Evolutionary conservation across 1,140 invertebrate species (phyloP).

Genomic region (Aphidius ervi): DNA sequence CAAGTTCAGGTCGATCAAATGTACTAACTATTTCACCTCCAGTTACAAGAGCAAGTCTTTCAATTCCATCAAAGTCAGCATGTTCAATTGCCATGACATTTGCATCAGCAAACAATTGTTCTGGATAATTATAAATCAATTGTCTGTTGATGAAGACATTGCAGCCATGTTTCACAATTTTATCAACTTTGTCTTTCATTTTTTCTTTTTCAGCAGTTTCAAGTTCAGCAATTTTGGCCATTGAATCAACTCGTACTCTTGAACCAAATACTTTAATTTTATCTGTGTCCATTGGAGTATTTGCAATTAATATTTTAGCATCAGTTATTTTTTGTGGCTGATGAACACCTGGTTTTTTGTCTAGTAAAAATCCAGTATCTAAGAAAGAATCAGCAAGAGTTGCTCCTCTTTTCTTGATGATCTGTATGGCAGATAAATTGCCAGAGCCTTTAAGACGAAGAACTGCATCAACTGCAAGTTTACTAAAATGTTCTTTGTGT

Average conservation of each 20-base stretch:
- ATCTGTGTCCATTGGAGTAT: constrained; percentile 99
- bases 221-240: constrained; percentile 97
- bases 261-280: constrained; percentile 99
- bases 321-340: constrained; percentile 74
- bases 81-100: constrained; percentile 99
- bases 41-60: constrained; percentile 92
- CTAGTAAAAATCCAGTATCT: constrained; percentile 96
- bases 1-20: constrained; percentile 88
- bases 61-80: constrained; percentile 99
- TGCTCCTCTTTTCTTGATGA: constrained; percentile 95
- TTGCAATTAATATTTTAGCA: constrained; percentile 97
- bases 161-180: constrained; percentile 92
- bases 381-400: constrained; percentile 92
- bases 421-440: constrained; percentile 93
- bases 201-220: constrained; percentile 98
- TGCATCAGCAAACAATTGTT: constrained; percentile 98
- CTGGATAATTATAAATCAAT: constrained; percentile 99
- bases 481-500: constrained; percentile 95
- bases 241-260: constrained; percentile 93
- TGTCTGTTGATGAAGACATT: constrained; percentile 99
- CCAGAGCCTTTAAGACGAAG: constrained; percentile 92
- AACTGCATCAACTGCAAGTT: constrained; percentile 93
- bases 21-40: constrained; percentile 99
- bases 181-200: constrained; percentile 99
- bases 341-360: constrained; percentile 90